Percentiles rank a stretch among this genome's conserved stretches.
phyloP scores from a whole-genome alignment of 2,113 vertebrate species.

The Peromyscus leucopus region DNA sequence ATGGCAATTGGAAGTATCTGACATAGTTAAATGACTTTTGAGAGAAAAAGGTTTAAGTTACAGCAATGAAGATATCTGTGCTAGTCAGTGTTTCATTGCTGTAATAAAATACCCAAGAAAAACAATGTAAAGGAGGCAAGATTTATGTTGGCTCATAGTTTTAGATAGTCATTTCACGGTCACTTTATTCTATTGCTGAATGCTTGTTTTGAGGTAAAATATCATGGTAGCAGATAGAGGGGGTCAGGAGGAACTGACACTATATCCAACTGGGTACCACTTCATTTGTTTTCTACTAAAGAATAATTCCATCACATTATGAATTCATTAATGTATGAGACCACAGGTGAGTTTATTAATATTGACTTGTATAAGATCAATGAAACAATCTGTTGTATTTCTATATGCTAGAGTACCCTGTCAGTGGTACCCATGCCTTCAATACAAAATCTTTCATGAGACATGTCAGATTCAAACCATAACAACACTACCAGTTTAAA shows the following conservation, averaged over 20 bases:
- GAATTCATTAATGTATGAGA: background rate
- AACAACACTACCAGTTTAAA: background rate
- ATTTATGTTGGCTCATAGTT: background rate
- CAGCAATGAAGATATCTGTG: background rate
- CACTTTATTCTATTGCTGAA: background rate
- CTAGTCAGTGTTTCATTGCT: background rate
- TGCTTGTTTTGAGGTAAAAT: background rate
- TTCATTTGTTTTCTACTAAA: background rate
- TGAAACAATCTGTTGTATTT: background rate
- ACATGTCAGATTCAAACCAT: background rate
- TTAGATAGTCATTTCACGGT: background rate
- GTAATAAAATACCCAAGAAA: background rate
- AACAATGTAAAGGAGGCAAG: background rate
- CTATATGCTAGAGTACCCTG: background rate
- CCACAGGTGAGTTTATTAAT: background rate
- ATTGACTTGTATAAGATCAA: background rate
- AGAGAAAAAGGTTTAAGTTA: background rate
- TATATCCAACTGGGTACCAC: background rate
- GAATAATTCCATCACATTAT: background rate
- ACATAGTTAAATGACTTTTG: background rate
- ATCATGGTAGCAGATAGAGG: background rate
- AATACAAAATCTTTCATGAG: background rate
- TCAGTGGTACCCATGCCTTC: background rate
- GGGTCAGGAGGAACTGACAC: background rate
- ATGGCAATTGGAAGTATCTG: background rate